phyloP scores from a whole-genome alignment of 2,797 vertebrate genomes.

The Lagocephalus sceleratus region DNA sequence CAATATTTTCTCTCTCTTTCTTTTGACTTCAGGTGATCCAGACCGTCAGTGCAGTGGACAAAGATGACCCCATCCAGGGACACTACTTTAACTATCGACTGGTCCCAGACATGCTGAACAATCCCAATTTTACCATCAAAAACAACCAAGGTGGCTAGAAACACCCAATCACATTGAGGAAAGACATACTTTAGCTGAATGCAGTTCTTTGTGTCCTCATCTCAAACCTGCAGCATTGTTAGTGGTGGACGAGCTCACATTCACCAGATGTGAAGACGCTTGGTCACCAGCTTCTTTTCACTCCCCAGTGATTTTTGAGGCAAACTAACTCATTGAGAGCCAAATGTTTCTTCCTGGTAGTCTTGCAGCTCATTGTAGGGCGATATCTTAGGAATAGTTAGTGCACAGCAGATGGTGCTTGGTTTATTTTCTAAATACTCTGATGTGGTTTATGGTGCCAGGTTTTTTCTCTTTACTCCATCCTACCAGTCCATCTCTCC shows the following conservation, averaged over 20 bases:
- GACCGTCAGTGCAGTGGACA: conserved; percentile 93
- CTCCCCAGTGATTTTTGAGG: conserved; percentile 73
- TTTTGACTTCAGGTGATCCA: conserved; percentile 87
- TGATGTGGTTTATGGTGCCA: conserved; percentile 61
- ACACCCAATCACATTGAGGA: not conserved
- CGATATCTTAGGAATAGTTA: conserved; percentile 66
- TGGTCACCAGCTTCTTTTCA: conserved; percentile 73
- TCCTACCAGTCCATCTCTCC: conserved; percentile 40
- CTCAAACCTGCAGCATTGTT: conserved; percentile 36
- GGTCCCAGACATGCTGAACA: conserved; percentile 92
- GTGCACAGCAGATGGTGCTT: conserved; percentile 70
- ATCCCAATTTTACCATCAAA: conserved; percentile 98
- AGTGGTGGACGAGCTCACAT: conserved; percentile 63
- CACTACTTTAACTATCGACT: conserved; percentile 96
- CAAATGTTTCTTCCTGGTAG: conserved; percentile 60
- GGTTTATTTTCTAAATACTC: conserved; percentile 75
- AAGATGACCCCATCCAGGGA: conserved; percentile 92
- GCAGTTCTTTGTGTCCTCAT: conserved; percentile 34
- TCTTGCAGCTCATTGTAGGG: conserved; percentile 67
- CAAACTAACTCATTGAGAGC: conserved; percentile 73
- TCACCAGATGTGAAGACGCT: conserved; percentile 74
- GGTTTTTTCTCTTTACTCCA: conserved; percentile 39
- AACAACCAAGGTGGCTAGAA: conserved; percentile 89
- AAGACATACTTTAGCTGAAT: conserved; percentile 8
- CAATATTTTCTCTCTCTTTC: conserved; percentile 34